Evolutionary conservation across 2,113 vertebrate species (phyloP).

Genomic region (Notothenia coriiceps): DNA sequence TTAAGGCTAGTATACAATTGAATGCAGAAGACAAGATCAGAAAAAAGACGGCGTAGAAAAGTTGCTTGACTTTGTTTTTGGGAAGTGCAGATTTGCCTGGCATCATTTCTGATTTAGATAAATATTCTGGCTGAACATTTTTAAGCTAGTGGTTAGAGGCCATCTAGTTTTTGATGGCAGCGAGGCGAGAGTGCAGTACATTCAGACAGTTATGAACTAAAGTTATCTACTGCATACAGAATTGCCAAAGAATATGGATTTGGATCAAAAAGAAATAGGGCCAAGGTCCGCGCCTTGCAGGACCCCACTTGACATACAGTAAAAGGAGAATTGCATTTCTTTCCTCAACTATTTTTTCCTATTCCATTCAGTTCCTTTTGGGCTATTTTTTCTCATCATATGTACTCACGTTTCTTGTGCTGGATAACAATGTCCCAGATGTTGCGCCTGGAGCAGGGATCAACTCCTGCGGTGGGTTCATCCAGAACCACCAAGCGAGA

Average conservation of each 20-base stretch:
- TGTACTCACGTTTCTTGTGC: conserved; percentile 90
- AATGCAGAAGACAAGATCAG: not conserved
- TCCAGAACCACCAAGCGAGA: conserved; percentile 95
- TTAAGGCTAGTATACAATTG: conserved; percentile 3
- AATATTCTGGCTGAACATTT: not conserved
- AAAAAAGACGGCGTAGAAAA: not conserved
- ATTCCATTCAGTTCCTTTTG: not conserved
- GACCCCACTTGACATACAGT: too few relatives aligned
- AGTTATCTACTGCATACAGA: not conserved
- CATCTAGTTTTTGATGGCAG: conserved; percentile 2
- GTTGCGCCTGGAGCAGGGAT: conserved; percentile 94
- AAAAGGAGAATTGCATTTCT: too few relatives aligned
- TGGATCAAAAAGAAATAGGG: too few relatives aligned
- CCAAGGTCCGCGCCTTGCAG: too few relatives aligned
- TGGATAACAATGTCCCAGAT: conserved; percentile 98
- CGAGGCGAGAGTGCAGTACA: not conserved
- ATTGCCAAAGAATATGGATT: not conserved
- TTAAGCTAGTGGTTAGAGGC: not conserved
- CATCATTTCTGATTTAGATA: not conserved
- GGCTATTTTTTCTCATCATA: too few relatives aligned
- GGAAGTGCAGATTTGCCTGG: not conserved
- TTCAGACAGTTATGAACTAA: not conserved
- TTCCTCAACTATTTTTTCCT: not conserved
- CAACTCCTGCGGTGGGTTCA: conserved; percentile 96
- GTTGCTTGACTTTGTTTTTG: not conserved